Evolutionary conservation across 2,888 invertebrate genomes (phyloP).

Genomic region (Leucoma salicis): DNA sequence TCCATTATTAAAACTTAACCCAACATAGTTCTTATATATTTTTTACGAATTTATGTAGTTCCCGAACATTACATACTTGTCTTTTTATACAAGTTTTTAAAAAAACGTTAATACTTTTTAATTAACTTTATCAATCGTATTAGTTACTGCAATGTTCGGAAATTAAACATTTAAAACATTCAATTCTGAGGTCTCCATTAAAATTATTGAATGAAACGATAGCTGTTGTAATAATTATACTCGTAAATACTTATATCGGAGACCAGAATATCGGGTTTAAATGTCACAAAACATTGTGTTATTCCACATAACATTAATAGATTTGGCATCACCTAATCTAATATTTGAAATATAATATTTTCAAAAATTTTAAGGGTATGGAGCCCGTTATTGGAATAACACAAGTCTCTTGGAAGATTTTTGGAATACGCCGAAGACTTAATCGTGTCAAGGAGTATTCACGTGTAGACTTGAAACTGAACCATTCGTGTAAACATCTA

Average conservation of each 20-base stretch:
- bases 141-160: constrained; percentile 29
- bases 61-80: constrained; percentile 24
- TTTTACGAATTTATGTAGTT: constrained; percentile 14
- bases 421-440: no score
- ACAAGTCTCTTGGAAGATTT: no score
- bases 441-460: no score
- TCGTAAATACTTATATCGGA: no score
- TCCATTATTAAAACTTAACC: constrained; percentile 29
- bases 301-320: constrained; percentile 11
- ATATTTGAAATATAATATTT: no score
- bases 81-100: constrained; percentile 1
- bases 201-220: background rate
- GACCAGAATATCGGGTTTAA: constrained; percentile 39
- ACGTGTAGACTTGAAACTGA: no score
- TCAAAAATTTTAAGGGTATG: no score
- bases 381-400: no score
- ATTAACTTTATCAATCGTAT: background rate
- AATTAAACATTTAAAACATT: constrained; percentile 33
- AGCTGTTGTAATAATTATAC: background rate
- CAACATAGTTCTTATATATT: constrained; percentile 30
- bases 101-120: background rate
- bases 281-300: constrained; percentile 27
- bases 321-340: constrained; percentile 4
- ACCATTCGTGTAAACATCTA: no score
- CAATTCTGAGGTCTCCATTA: constrained; percentile 24